phyloP scores from a whole-genome alignment of 2,888 invertebrate species.

The Mycalesis mineus region DNA sequence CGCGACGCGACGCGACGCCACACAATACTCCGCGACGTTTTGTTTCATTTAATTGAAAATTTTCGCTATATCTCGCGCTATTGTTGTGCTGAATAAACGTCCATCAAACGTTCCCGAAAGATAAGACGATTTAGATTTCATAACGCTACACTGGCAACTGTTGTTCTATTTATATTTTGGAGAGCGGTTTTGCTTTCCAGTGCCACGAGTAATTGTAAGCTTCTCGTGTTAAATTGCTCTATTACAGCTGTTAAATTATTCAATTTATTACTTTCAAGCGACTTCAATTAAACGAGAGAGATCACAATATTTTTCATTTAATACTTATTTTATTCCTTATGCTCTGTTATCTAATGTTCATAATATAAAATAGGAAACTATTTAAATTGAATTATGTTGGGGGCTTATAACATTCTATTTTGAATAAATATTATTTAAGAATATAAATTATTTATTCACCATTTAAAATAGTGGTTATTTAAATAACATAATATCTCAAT shows the following conservation, averaged over 20 bases:
- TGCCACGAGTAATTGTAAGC: conserved; percentile 6
- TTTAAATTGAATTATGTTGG: too few species aligned
- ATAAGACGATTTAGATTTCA: conserved; percentile 27
- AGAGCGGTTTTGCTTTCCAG: conserved; percentile 20
- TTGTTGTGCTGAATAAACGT: conserved; percentile 50
- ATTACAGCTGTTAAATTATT: not conserved
- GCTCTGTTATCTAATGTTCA: too few species aligned
- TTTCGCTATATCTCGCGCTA: conserved; percentile 58
- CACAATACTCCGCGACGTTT: conserved; percentile 57
- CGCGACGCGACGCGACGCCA: conserved; percentile 40
- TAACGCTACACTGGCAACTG: conserved; percentile 13
- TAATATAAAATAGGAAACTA: too few species aligned
- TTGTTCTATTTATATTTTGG: conserved; percentile 14
- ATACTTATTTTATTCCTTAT: too few species aligned
- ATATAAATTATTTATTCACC: too few species aligned
- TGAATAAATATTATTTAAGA: too few species aligned
- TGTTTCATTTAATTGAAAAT: conserved; percentile 72
- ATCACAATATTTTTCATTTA: too few species aligned
- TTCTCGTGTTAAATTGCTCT: not conserved
- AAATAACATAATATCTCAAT: too few species aligned
- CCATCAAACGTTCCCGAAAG: conserved; percentile 33
- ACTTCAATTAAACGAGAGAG: too few species aligned
- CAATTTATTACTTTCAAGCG: too few species aligned
- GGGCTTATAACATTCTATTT: too few species aligned
- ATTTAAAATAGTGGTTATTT: too few species aligned